Evolutionary conservation across 2,888 invertebrate genomes (phyloP).

Genomic region (Teleogryllus oceanicus): DNA sequence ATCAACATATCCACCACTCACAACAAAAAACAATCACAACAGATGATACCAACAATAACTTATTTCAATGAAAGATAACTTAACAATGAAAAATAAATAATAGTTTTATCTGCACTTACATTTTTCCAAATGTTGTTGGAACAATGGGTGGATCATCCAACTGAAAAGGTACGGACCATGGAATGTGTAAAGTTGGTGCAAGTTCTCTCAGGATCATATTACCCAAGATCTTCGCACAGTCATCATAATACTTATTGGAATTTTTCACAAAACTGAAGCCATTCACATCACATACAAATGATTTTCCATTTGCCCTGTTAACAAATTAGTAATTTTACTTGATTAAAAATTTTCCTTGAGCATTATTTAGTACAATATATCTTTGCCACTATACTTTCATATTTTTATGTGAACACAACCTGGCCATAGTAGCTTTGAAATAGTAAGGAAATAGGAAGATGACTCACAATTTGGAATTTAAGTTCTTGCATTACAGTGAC

Average conservation of each 20-base stretch:
- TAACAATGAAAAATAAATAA: too few relatives aligned
- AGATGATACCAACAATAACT: too few relatives aligned
- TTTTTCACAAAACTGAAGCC: conserved; percentile 99
- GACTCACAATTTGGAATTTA: background rate
- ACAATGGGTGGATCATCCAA: conserved; percentile 98
- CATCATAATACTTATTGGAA: conserved; percentile 99
- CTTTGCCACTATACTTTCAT: too few relatives aligned
- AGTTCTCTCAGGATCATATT: conserved; percentile 95
- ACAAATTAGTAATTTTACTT: conserved; percentile 29
- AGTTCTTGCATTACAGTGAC: background rate
- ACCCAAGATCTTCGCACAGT: conserved; percentile 96
- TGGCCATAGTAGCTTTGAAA: too few relatives aligned
- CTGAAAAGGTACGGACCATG: conserved; percentile 96
- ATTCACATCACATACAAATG: conserved; percentile 99
- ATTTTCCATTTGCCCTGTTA: conserved; percentile 91
- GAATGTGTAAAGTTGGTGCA: conserved; percentile 93
- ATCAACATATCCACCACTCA: too few relatives aligned
- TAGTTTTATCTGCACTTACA: conserved; percentile 53
- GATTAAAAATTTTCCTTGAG: too few relatives aligned
- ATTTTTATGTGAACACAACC: too few relatives aligned
- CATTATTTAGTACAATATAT: too few relatives aligned
- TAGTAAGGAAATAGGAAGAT: too few relatives aligned
- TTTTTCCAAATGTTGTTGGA: conserved; percentile 97
- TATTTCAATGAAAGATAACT: too few relatives aligned
- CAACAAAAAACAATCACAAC: too few relatives aligned